Evolutionary conservation across 2,113 vertebrate species (phyloP), one percentile per base, ranked within the genome.

Genomic region (Mystacornis crossleyi): DNA sequence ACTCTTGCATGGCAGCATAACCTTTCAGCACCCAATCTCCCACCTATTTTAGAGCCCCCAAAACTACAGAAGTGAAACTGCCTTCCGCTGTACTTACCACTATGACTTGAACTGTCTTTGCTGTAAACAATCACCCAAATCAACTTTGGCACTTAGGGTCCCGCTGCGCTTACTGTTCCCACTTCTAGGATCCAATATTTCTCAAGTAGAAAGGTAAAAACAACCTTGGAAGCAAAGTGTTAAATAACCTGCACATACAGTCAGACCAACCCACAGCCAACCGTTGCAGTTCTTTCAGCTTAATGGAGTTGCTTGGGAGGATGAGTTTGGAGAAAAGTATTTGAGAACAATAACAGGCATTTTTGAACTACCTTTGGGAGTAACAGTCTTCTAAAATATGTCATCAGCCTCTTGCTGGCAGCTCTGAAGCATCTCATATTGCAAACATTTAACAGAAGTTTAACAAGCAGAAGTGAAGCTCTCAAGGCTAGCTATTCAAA

Each of bases 401-500:
- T 96, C 94, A 95, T 66, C 66, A 70, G 78, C 78, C 54, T 81
- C 58, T 57, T 6, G 1, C 58, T 94, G 78, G 81, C 84, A 87
- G 78, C 93, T 72, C 70, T 66, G 66, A 81, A 89, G 33, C 65
- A 47, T 79, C 70, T 96, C 78, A 18, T n/a, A 29, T 93, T 96
- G 75, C 93, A 93, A 50, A 88, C 92, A 70, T 43, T 62, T 88
- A 74, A 89, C 79, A 78, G 71, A 80, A 78, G 78, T 87, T 91
- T 91, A 95, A 95, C 78, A 50, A 95, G 94, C 81, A 84, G 74
- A 58, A 75, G 87, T 71, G 72, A 75, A 89, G 26, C 34, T 33
- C 45, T 77, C 55, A 36, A 72, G 55, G 21, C 47, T 51, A 34
- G 65, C 65, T 67, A 8, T 45, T 91, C 18, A 47, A 50, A 50